phyloP scores from a whole-genome alignment of 2,797 vertebrate genomes.

The Notolabrus celidotus region DNA sequence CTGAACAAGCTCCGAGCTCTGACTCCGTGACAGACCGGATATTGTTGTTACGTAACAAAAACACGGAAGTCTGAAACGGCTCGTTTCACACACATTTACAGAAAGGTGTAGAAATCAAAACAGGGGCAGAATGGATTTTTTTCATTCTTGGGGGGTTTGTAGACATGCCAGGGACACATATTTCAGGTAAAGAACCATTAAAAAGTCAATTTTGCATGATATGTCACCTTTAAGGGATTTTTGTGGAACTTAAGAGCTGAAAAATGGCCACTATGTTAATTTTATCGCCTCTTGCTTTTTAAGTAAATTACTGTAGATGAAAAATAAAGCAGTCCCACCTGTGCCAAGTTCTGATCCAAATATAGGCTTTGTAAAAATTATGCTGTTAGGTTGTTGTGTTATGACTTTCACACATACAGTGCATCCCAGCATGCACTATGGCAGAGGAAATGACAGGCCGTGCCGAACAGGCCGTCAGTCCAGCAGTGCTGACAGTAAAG shows the following conservation, averaged over 20 bases:
- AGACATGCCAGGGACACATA: no score
- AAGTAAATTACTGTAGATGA: neutral
- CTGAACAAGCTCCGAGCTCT: no score
- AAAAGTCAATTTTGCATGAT: no score
- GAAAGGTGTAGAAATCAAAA: no score
- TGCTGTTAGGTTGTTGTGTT: neutral
- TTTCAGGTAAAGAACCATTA: no score
- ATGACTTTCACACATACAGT: neutral
- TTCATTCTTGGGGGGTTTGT: no score
- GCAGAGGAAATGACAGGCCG: neutral
- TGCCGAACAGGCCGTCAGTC: conserved; percentile 1
- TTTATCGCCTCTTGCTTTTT: conserved; percentile 6
- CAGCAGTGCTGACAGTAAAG: conserved; percentile 5
- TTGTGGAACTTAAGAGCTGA: neutral
- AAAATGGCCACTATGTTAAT: neutral
- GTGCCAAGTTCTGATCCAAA: conserved; percentile 1
- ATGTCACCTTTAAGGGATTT: no score
- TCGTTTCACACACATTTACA: no score
- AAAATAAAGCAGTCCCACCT: conserved; percentile 15
- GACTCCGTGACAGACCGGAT: no score
- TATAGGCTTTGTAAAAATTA: conserved; percentile 28
- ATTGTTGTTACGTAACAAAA: no score
- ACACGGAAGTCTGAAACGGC: no score
- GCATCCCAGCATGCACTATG: conserved; percentile 1
- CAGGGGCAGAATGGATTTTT: no score